These are phyloP conservation scores for Pseudoips prasinana DNA, from an alignment of 2,888 invertebrate species.

Conservation along the genomic window DNA sequence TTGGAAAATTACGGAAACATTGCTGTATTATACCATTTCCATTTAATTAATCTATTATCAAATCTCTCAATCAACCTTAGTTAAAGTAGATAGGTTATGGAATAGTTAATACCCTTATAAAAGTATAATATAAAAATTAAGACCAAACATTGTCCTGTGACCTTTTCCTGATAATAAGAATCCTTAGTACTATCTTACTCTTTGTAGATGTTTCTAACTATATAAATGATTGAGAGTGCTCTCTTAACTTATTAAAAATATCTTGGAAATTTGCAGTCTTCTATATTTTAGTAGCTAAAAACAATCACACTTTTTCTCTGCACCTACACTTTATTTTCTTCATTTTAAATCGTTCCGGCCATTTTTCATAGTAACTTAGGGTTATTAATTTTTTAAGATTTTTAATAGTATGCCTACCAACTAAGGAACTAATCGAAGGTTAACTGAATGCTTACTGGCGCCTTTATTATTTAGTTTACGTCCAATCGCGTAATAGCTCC, in stretches of 20 bases:
- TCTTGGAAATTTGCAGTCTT: too few species aligned
- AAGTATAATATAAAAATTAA: neutral
- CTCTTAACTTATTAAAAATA: neutral
- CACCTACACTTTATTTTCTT: conserved; percentile 38
- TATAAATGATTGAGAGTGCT: neutral
- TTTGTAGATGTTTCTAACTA: too few species aligned
- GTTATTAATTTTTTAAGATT: conserved; percentile 38
- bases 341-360: conserved; percentile 74
- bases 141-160: neutral
- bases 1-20: too few species aligned
- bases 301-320: neutral
- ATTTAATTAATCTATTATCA: too few species aligned
- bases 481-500: too few species aligned
- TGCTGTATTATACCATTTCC: too few species aligned
- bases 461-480: too few species aligned
- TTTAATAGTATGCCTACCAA: conserved; percentile 13
- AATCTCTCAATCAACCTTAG: too few species aligned
- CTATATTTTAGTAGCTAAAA: too few species aligned
- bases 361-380: conserved; percentile 72
- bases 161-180: neutral
- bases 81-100: too few species aligned
- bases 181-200: neutral
- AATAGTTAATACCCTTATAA: too few species aligned
- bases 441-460: neutral
- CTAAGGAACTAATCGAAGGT: conserved; percentile 8